Conservation (phyloP, 2,888 invertebrate species). For the Teleogryllus oceanicus region DNA sequence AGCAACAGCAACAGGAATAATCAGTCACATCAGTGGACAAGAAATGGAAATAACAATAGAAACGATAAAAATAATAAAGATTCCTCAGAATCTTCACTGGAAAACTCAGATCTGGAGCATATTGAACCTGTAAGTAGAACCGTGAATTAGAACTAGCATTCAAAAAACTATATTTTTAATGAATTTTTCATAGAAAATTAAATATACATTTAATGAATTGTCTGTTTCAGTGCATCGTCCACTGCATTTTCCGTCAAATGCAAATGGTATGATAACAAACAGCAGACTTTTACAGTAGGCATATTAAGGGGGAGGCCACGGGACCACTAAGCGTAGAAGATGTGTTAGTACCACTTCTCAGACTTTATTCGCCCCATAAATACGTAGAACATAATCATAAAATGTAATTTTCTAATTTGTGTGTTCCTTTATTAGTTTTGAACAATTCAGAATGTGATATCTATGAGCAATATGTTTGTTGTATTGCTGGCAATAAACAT, state of each 20-base stretch:
- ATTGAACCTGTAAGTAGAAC: slow-evolving; percentile 18
- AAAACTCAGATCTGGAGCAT: background rate
- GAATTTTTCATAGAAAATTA: too few relatives aligned
- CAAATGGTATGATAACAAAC: slow-evolving; percentile 40
- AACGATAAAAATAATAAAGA: slow-evolving; percentile 11
- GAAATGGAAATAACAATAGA: background rate
- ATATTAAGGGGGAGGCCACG: too few relatives aligned
- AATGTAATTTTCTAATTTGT: too few relatives aligned
- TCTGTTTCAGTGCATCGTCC: slow-evolving; percentile 42
- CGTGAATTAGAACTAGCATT: background rate
- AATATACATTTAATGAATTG: slow-evolving; percentile 6
- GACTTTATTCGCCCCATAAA: too few relatives aligned
- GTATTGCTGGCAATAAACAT: too few relatives aligned
- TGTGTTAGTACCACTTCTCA: too few relatives aligned
- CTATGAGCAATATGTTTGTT: too few relatives aligned
- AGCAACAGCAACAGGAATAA: background rate
- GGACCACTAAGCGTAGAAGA: too few relatives aligned
- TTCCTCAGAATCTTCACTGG: background rate
- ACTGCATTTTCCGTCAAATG: slow-evolving; percentile 42
- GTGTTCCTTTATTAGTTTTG: too few relatives aligned
- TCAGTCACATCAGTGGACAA: background rate
- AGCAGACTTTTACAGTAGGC: too few relatives aligned
- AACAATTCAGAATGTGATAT: too few relatives aligned
- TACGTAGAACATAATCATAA: too few relatives aligned
- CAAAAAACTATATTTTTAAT: background rate